A percentile compares a stretch with the other conserved stretches of the same genome.
Conservation (phyloP, 2,888 invertebrate species). For the Clunio marinus region DNA sequence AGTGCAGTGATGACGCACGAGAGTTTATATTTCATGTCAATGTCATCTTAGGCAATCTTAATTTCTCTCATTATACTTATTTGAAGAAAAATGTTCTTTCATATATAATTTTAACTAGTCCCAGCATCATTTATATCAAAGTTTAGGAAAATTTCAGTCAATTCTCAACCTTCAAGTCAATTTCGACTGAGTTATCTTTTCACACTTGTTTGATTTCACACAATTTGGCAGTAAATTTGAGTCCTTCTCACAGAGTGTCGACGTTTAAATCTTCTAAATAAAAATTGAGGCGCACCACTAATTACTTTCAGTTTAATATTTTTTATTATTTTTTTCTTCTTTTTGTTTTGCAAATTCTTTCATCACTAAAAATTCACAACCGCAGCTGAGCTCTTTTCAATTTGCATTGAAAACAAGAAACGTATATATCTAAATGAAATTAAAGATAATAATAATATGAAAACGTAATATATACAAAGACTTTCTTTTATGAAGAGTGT, state of each 20-base stretch:
- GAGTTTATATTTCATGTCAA: too few relatives aligned
- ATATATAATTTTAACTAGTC: too few relatives aligned
- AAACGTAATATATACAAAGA: not conserved
- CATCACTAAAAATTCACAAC: conserved; percentile 31
- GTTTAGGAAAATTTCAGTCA: too few relatives aligned
- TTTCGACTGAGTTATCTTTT: too few relatives aligned
- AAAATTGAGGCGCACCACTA: too few relatives aligned
- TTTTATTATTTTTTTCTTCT: not conserved
- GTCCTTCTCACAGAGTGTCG: not conserved
- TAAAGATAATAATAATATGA: not conserved
- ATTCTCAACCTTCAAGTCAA: too few relatives aligned
- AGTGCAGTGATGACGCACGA: too few relatives aligned
- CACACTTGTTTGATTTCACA: conserved; percentile 11
- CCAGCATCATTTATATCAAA: too few relatives aligned
- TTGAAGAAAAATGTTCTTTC: too few relatives aligned
- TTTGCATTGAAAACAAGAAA: not conserved
- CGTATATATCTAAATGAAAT: not conserved
- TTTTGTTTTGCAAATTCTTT: not conserved
- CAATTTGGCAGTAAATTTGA: not conserved
- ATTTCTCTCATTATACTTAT: too few relatives aligned
- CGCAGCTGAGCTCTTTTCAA: conserved; percentile 20
- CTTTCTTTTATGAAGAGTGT: not conserved
- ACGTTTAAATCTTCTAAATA: too few relatives aligned
- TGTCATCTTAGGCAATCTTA: too few relatives aligned
- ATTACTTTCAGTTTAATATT: not conserved